Evolutionary conservation across 1,140 invertebrate species (phyloP).

Genomic region (Papilio aristodemus): DNA sequence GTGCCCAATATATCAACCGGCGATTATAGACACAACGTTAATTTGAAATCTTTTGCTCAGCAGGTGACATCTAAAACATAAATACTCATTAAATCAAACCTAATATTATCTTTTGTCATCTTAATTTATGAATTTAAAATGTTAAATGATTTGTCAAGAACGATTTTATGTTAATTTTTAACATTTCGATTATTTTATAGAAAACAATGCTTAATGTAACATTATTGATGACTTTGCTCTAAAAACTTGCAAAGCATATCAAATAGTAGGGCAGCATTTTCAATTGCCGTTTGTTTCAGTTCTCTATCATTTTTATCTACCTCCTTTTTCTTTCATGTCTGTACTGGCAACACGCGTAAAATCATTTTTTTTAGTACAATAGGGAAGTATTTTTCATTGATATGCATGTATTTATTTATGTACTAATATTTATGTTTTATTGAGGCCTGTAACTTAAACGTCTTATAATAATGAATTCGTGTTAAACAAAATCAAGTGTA

Average conservation of each 20-base stretch:
- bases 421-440: no score
- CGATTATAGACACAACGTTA: neutral
- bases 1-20: neutral
- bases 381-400: no score
- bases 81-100: neutral
- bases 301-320: no score
- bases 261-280: no score
- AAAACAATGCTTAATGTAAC: neutral
- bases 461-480: neutral
- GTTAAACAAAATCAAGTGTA: neutral
- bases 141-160: neutral
- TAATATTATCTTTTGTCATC: constrained; percentile 7
- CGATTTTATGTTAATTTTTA: constrained; percentile 2
- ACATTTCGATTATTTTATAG: constrained; percentile 7
- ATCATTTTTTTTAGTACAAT: no score
- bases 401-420: no score
- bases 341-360: no score
- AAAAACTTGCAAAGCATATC: no score
- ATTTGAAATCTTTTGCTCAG: neutral
- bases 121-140: neutral
- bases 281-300: no score
- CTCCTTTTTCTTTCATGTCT: no score
- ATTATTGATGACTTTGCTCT: neutral
- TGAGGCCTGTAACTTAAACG: neutral
- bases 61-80: neutral